Base-by-base conservation (phyloP, 2,797 vertebrate species). In the Tokudaia muenninki region DNA sequence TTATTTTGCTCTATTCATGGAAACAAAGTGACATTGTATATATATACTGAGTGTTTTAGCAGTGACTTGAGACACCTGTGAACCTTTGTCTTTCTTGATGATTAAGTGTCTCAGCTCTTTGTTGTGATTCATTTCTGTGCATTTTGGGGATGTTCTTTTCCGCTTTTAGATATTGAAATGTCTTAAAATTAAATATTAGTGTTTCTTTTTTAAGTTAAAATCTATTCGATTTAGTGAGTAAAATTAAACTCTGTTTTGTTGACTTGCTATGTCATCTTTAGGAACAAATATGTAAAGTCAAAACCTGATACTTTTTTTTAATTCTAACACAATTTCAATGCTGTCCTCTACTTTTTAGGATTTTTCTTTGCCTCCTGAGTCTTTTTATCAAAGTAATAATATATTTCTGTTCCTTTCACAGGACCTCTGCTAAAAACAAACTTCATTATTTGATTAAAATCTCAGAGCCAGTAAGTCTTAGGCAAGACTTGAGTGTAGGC, bases 161-260 rank as follows among this genome's bases (percentile, higher is more conserved):
- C n/a, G 26, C 21, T 94, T 96, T 95, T 95, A 19, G 41, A 29
- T 94, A 83, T 92, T 75, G 44, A 94, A 57, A 80, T 79, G 22
- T 80, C 47, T 93, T 81, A 4, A 70, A 84, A 70, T 79, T 90
- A 86, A 92, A 79, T 92, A 75, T 3, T 79, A 47, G 3, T 59
- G 34, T 52, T 37, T 80, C 37, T 50, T 37, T 91, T 86, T 91
- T 57, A 74, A 75, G 37, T 70, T 50, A 80, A 90, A 87, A 37
- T 0, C 0, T 10, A 11, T 78, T 67, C 83, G 61, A 94, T 52
- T 72, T 65, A 65, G 19, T 72, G 47, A 72, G 55, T 93, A 29
- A 82, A 94, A 77, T 75, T 95, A 31, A 6, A 80, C 19, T 41
- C 24, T 92, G 31, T 89, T 79, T 37, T 47, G 0, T 81, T 74